Base-by-base conservation (phyloP, 2,888 invertebrate genomes). In the Ichneumon xanthorius region DNA sequence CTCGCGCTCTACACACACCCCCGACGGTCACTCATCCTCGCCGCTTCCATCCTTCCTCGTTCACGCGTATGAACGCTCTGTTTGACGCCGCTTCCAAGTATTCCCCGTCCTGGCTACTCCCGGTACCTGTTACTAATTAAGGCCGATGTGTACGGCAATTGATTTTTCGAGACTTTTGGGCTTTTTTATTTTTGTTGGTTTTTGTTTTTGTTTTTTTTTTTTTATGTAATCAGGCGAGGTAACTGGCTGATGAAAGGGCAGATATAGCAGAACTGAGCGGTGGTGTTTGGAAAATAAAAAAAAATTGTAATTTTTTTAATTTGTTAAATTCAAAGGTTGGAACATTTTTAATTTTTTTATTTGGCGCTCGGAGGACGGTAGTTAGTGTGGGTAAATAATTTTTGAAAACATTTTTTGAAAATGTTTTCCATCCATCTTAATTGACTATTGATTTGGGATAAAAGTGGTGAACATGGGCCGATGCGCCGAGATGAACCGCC, bases 81-180 rank as follows among this genome's bases (percentile, higher is more conserved):
- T 79, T 75, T 73, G 65, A 67, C 68, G 61, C 53, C 79, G 72
- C 68, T 79, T 73, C 79, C 14, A 80, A 85, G 80, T 76, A 87
- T 79, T 78, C 70, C 45, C 53, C 76, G 73, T 77, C 85, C 78
- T 70, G 37, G 37, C 37, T 30, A 61, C 26, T 26, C 61, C 33
- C 45, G 45, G 33, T 61, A 61, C 30, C 61, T 61, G 61, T n/a
- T 30, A 22, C 61, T 61, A 61, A 61, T 61, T 61, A 61, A 61
- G 26, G 61, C 14, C 11, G 30, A 61, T 61, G 61, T 30, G 30
- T 61, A 55, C 58, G 19, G 11, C 58, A 58, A 58, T 58, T 58
- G 58, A 58, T 58, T 58, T 45, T 58, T 22, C 58, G 58, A 58
- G 19, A 9, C 26, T 26, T 22, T 58, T 58, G 11, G 19, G 9